phyloP scores from a whole-genome alignment of 2,113 vertebrate species.

The Tetrao urogallus region DNA sequence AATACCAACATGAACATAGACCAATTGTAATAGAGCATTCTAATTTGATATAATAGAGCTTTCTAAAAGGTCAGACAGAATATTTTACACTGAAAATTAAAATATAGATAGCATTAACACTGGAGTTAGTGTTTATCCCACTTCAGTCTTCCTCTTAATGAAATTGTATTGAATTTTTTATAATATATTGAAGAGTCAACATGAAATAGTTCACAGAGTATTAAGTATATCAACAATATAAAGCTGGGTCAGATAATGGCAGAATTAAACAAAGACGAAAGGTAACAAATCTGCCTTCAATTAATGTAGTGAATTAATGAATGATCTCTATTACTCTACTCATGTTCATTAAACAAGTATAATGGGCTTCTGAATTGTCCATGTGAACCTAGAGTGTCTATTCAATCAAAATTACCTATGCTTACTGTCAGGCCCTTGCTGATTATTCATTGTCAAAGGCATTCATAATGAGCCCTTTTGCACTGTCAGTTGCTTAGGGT shows the following conservation, averaged over 20 bases:
- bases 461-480: slow-evolving; percentile 17
- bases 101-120: slow-evolving; percentile 29
- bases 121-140: slow-evolving; percentile 45
- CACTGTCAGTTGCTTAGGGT: background rate
- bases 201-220: slow-evolving; percentile 29
- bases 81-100: slow-evolving; percentile 57
- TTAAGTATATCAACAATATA: slow-evolving; percentile 56
- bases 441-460: slow-evolving; percentile 49
- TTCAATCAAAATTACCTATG: slow-evolving; percentile 69
- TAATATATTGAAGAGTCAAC: slow-evolving; percentile 53
- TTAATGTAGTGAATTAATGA: slow-evolving; percentile 68
- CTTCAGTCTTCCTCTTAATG: slow-evolving; percentile 27
- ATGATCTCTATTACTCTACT: slow-evolving; percentile 56
- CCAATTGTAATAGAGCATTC: slow-evolving; percentile 4
- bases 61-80: slow-evolving; percentile 61
- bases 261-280: slow-evolving; percentile 55
- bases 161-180: slow-evolving; percentile 50
- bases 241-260: slow-evolving; percentile 41
- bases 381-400: slow-evolving; percentile 47
- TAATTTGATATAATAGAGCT: slow-evolving; percentile 34
- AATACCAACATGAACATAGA: background rate
- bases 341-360: slow-evolving; percentile 67
- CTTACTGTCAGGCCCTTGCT: slow-evolving; percentile 52
- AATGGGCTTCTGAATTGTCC: slow-evolving; percentile 65
- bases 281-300: slow-evolving; percentile 52